Conservation (phyloP, 2,888 invertebrate species). For the Pseudococcus jackbeardsleyi region DNA sequence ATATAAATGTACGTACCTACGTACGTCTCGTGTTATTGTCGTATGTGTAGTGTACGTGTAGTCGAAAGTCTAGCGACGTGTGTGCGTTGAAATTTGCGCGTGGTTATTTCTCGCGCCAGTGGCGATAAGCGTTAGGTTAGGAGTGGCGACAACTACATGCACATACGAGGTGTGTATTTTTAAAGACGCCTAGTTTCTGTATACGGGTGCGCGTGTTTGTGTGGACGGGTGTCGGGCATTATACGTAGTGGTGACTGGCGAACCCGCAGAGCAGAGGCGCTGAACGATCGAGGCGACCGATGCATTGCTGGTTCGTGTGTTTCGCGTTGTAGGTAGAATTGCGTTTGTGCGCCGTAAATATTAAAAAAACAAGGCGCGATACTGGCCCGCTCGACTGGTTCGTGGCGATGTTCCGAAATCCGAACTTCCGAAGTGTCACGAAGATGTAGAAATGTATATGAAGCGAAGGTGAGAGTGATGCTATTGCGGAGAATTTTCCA, state of each 20-base stretch:
- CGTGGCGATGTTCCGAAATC: background rate
- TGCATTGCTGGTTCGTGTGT: background rate
- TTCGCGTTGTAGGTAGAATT: slow-evolving; percentile 29
- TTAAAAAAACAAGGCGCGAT: background rate
- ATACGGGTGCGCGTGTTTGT: background rate
- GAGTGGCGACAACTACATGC: background rate
- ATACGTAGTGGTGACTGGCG: background rate
- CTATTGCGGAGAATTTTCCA: background rate
- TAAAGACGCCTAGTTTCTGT: slow-evolving; percentile 11
- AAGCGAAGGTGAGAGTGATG: background rate
- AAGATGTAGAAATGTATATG: background rate
- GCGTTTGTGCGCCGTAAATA: slow-evolving; percentile 53
- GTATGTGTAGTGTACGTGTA: background rate
- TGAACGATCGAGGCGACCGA: background rate
- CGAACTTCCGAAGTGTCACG: background rate
- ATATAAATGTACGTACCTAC: too few species aligned
- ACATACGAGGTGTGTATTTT: slow-evolving; percentile 16
- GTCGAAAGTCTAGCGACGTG: background rate
- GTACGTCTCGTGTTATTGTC: background rate
- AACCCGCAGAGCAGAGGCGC: background rate
- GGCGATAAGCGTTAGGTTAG: slow-evolving; percentile 25
- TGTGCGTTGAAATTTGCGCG: background rate
- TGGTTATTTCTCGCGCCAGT: slow-evolving; percentile 47
- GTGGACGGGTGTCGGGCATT: background rate
- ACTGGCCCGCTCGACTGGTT: background rate